phyloP scores from a whole-genome alignment of 2,113 vertebrate genomes.

The Noturus placidus region DNA sequence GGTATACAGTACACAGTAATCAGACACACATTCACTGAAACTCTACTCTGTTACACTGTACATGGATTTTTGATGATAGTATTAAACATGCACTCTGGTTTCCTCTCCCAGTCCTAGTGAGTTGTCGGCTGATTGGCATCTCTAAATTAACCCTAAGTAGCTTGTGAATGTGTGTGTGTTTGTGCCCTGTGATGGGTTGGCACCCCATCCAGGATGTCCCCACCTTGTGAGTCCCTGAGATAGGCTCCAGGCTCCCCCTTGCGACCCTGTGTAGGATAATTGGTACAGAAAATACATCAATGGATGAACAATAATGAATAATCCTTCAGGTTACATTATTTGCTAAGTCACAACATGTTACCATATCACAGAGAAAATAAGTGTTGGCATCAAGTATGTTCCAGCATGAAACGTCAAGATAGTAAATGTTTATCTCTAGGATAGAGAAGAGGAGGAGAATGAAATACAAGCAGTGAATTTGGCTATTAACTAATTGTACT shows the following conservation, averaged over 20 bases:
- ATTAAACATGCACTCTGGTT: neutral
- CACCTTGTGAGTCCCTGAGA: no score
- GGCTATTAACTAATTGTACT: neutral
- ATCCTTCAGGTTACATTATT: neutral
- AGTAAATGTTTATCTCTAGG: neutral
- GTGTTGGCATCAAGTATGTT: neutral
- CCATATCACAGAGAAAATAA: conserved; percentile 2
- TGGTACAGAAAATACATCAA: no score
- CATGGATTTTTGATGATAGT: neutral
- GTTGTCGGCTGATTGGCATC: no score
- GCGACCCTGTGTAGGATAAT: no score
- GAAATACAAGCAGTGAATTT: neutral
- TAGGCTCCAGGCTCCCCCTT: no score
- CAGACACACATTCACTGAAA: neutral
- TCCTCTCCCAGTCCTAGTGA: no score
- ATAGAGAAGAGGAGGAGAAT: neutral
- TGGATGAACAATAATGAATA: no score
- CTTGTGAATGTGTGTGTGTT: no score
- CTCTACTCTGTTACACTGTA: neutral
- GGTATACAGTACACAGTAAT: neutral
- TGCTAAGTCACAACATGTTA: neutral
- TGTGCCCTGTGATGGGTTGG: no score
- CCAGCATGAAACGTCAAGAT: neutral
- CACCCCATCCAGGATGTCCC: no score
- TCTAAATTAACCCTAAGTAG: no score